Conservation (phyloP, 1,140 invertebrate genomes). For the Oscheius sp. region DNA sequence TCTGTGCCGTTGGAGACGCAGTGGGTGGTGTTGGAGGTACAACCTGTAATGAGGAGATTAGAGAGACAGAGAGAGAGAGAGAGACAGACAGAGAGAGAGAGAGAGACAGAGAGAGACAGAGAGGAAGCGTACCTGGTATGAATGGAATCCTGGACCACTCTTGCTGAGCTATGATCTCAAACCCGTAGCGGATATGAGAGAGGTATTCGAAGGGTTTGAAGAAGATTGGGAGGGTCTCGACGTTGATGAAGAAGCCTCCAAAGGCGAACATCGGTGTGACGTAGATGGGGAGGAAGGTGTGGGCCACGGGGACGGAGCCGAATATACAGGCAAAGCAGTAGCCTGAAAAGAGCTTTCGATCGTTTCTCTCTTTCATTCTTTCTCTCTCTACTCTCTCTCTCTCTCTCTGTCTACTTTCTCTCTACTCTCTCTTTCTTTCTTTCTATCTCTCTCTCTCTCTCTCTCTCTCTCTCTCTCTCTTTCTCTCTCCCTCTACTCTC, state of each 20-base stretch:
- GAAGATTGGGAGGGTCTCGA: constrained; percentile 79
- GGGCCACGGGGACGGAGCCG: constrained; percentile 76
- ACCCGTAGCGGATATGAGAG: constrained; percentile 91
- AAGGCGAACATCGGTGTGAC: constrained; percentile 89
- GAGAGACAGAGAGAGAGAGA: no score
- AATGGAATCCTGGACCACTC: constrained; percentile 73
- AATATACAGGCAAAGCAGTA: constrained; percentile 84
- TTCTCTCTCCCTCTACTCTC: no score
- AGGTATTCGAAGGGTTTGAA: constrained; percentile 86
- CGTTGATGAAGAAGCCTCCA: constrained; percentile 87
- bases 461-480: no score
- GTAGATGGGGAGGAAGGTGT: constrained; percentile 82
- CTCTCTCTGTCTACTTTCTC: no score
- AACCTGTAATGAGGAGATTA: no score
- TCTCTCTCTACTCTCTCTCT: no score
- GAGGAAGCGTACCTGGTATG: constrained; percentile 61
- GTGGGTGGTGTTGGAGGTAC: neutral
- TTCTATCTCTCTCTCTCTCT: no score
- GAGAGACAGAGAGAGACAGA: no score
- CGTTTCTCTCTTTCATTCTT: no score
- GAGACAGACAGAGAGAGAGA: no score
- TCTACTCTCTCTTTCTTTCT: no score
- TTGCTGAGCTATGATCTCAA: constrained; percentile 86
- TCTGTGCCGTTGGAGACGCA: constrained; percentile 69
- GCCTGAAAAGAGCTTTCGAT: constrained; percentile 65